Evolutionary conservation across 2,888 invertebrate genomes (phyloP).

Genomic region (Pristionchus fissidentatus): DNA sequence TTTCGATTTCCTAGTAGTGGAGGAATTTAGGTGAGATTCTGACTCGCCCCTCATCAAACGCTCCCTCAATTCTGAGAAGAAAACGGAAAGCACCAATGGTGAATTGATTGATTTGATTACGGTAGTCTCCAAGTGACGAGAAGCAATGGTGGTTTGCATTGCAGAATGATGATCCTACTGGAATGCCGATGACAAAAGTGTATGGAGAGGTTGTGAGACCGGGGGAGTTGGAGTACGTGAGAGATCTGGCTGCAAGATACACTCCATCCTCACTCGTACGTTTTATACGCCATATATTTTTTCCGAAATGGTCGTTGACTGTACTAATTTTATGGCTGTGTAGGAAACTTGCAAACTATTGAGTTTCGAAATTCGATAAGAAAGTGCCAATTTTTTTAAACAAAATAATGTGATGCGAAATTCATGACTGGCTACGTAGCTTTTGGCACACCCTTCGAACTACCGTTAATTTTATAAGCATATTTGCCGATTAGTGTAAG

Average conservation of each 20-base stretch:
- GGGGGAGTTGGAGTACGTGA: not conserved
- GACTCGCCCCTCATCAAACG: not conserved
- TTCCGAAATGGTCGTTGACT: too few species aligned
- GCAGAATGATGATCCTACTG: not conserved
- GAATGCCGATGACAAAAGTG: not conserved
- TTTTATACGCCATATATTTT: not conserved
- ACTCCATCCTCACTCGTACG: slow-evolving; percentile 7
- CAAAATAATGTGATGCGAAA: too few species aligned
- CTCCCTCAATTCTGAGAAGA: slow-evolving; percentile 44
- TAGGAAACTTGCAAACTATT: too few species aligned
- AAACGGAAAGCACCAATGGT: slow-evolving; percentile 17
- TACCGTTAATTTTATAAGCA: too few species aligned
- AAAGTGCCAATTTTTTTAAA: too few species aligned
- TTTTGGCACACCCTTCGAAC: too few species aligned
- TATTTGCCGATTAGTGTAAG: too few species aligned
- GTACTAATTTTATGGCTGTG: too few species aligned
- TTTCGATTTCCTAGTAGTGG: not conserved
- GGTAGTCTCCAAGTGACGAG: too few species aligned
- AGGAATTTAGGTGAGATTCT: slow-evolving; percentile 33
- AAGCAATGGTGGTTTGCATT: too few species aligned
- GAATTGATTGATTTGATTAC: not conserved
- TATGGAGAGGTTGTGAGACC: not conserved
- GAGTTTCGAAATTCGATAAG: too few species aligned
- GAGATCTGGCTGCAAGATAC: slow-evolving; percentile 4
- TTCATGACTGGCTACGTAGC: too few species aligned